phyloP scores from a whole-genome alignment of 2,797 vertebrate genomes.

The Sebastes goodei region DNA sequence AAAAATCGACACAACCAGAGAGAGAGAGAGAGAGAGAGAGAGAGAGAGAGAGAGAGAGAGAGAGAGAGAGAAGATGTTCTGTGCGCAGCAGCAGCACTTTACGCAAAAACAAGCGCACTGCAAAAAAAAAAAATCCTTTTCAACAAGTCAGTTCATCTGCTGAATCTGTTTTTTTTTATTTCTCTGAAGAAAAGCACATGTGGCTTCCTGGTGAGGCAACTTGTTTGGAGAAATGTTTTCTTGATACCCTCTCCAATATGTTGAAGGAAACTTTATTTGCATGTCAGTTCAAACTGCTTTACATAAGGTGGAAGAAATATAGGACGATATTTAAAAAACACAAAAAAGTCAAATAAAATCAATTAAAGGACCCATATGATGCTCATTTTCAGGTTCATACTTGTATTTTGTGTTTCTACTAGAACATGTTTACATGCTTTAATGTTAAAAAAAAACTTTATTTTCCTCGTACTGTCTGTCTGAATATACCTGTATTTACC shows the following conservation, averaged over 20 bases:
- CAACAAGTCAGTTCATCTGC: slow-evolving; percentile 38
- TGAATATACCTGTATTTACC: too few species aligned
- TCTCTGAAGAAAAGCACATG: not conserved
- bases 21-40: slow-evolving; percentile 11
- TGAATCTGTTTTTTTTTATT: not conserved
- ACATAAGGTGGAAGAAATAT: not conserved
- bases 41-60: slow-evolving; percentile 33
- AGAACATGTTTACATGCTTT: too few species aligned
- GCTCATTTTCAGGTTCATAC: too few species aligned
- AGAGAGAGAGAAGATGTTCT: slow-evolving; percentile 30
- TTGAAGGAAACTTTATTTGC: not conserved
- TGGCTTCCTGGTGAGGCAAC: not conserved
- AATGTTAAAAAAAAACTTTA: too few species aligned
- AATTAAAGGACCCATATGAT: not conserved
- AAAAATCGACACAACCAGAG: slow-evolving; percentile 56
- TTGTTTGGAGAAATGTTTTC: not conserved
- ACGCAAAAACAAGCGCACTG: slow-evolving; percentile 60
- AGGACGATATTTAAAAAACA: not conserved
- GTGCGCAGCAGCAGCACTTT: slow-evolving; percentile 56
- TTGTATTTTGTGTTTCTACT: too few species aligned
- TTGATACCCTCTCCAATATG: not conserved
- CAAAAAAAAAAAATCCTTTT: slow-evolving; percentile 42
- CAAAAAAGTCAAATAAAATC: not conserved
- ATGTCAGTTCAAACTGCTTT: not conserved
- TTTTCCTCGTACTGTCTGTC: too few species aligned